Evolutionary conservation across 1,140 invertebrate species (phyloP), one percentile per base, ranked within the genome.

Genomic region (Scaptodrosophila lebanonensis): DNA sequence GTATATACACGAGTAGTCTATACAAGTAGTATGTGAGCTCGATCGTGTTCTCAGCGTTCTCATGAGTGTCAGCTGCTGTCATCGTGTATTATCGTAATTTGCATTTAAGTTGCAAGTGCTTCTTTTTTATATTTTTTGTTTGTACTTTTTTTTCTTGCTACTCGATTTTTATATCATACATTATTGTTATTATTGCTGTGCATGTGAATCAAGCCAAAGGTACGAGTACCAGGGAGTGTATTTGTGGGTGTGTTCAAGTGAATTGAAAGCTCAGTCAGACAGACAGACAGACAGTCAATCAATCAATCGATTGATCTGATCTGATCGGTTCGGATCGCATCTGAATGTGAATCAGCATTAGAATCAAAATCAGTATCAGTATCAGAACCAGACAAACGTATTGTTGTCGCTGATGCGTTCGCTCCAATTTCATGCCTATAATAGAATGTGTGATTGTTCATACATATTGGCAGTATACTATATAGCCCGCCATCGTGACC

Each of bases 371-470:
- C n/a, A n/a, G n/a, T n/a, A n/a, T n/a, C n/a, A n/a, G n/a, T n/a
- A n/a, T n/a, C 3, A 48, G 8, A 8, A 20, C 12, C 1, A 40
- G 16, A 16, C 5, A 15, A 42, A 20, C n/a, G 13, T 20, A 40
- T 40, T 47, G 29, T 59, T 39, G n/a, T 76, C 66, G 52, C 62
- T 76, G 71, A 63, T 62, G 71, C 72, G 61, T 75, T 76, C 51
- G 71, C 44, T 70, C 71, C 51, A 76, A 47, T 62, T 76, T 56
- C 50, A 25, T 25, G n/a, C 51, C 45, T 44, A 35, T 11, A 6
- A 8, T 7, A 17, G 8, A 15, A 17, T n/a, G 43, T 3, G 35
- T 3, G 16, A 3, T 6, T 27, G 11, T 9, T 18, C 16, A 9
- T 17, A 17, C 36, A 15, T 17, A 39, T 39, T 39, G 15, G 15